Evolutionary conservation across 2,797 vertebrate genomes (phyloP).

Genomic region (Mus minutoides): DNA sequence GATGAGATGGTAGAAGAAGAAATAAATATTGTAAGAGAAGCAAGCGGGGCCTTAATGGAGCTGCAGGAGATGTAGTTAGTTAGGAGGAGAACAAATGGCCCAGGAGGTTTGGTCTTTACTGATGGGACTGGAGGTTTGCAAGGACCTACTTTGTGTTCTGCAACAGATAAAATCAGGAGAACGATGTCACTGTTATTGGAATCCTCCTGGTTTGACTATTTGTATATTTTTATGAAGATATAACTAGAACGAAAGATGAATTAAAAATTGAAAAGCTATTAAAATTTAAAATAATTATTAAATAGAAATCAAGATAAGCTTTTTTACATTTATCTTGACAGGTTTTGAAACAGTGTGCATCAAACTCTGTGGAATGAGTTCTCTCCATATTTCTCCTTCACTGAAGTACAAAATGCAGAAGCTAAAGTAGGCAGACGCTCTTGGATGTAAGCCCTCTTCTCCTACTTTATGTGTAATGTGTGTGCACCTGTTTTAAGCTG

Average conservation of each 20-base stretch:
- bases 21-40: conserved; percentile 55
- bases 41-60: neutral
- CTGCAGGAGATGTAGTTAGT: neutral
- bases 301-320: conserved; percentile 11
- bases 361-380: conserved; percentile 67
- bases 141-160: conserved; percentile 9
- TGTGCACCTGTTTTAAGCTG: conserved; percentile 78
- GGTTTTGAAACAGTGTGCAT: conserved; percentile 57
- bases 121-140: conserved; percentile 38
- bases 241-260: conserved; percentile 19
- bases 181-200: neutral
- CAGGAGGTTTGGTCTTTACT: neutral
- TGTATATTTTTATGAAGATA: conserved; percentile 38
- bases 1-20: conserved; percentile 33
- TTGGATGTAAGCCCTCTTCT: conserved; percentile 75
- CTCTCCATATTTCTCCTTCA: conserved; percentile 57
- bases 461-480: conserved; percentile 61
- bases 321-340: conserved; percentile 61
- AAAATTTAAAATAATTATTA: conserved; percentile 56
- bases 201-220: conserved; percentile 6
- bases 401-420: conserved; percentile 53
- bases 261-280: neutral
- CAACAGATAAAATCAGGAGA: neutral
- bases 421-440: conserved; percentile 55
- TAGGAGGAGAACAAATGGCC: neutral